A percentile compares a stretch with the other conserved stretches of the same genome.
phyloP scores from a whole-genome alignment of 2,888 invertebrate genomes.

The Drymonia ruficornis region DNA sequence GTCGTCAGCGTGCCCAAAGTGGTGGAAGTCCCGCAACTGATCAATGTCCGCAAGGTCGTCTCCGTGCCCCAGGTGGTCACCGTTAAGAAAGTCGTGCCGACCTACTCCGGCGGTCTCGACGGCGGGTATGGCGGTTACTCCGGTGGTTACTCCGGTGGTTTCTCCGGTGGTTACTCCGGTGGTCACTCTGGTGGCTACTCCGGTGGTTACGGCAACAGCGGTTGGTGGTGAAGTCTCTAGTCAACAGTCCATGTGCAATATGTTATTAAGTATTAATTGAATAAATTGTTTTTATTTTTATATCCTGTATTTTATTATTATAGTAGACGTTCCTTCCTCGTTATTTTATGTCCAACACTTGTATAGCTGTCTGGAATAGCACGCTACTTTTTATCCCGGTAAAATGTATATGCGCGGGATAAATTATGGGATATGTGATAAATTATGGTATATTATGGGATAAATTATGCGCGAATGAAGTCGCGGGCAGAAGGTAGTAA shows the following conservation, averaged over 20 bases:
- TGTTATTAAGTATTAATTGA: background rate
- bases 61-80: constrained; percentile 60
- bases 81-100: constrained; percentile 50
- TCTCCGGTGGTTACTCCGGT: constrained; percentile 20
- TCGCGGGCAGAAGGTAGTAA: too few species aligned
- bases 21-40: constrained; percentile 50
- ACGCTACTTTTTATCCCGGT: too few species aligned
- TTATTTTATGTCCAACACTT: too few species aligned
- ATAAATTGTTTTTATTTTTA: constrained; percentile 5
- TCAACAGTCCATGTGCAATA: constrained; percentile 8
- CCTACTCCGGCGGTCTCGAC: constrained; percentile 28
- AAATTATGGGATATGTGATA: too few species aligned
- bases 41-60: constrained; percentile 54
- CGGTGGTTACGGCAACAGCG: constrained; percentile 23
- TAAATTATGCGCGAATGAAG: too few species aligned
- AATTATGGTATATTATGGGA: too few species aligned
- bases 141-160: constrained; percentile 17
- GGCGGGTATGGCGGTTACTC: constrained; percentile 19
- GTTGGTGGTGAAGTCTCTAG: constrained; percentile 37
- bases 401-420: too few species aligned
- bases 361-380: too few species aligned
- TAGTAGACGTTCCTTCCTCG: too few species aligned
- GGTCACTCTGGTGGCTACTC: constrained; percentile 9
- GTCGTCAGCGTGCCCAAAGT: constrained; percentile 53
- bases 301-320: too few species aligned